Evolutionary conservation across 2,113 vertebrate genomes (phyloP).

Genomic region (Furnarius figulus): DNA sequence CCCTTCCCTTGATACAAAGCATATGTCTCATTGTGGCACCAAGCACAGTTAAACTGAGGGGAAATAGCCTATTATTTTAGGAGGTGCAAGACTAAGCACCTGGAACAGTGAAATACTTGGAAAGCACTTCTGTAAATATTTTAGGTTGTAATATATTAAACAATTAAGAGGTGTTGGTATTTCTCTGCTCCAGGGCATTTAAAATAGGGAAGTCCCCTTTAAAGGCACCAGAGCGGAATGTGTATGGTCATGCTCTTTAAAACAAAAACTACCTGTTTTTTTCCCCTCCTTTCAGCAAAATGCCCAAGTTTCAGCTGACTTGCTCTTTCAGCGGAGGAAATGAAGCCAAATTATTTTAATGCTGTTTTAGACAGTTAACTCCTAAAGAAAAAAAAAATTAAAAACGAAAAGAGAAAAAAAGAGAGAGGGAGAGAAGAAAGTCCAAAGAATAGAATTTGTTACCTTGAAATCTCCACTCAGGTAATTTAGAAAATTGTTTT

Average conservation of each 20-base stretch:
- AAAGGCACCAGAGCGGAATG: constrained; percentile 29
- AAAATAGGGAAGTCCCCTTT: constrained; percentile 43
- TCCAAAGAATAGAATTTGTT: background rate
- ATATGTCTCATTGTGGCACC: constrained; percentile 2
- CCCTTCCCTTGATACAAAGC: constrained; percentile 15
- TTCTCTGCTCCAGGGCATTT: constrained; percentile 34
- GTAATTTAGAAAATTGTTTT: constrained; percentile 49
- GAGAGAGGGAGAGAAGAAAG: background rate
- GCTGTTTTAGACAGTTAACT: background rate
- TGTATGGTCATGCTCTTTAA: constrained; percentile 51
- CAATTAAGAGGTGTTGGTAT: constrained; percentile 58
- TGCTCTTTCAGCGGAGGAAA: constrained; percentile 51
- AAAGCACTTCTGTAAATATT: constrained; percentile 46
- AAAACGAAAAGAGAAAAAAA: background rate
- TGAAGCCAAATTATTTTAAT: constrained; percentile 43
- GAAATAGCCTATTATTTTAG: constrained; percentile 53
- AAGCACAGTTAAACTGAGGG: constrained; percentile 11
- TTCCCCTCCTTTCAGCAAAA: background rate
- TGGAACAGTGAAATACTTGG: constrained; percentile 58
- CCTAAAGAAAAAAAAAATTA: background rate
- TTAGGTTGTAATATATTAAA: constrained; percentile 42
- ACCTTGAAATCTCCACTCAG: background rate
- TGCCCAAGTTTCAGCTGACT: constrained; percentile 45
- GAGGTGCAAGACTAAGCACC: constrained; percentile 45
- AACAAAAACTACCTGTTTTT: constrained; percentile 21